These are phyloP conservation scores for Parambassis ranga DNA, from an alignment of 2,797 vertebrate species.

Conservation along the genomic window DNA sequence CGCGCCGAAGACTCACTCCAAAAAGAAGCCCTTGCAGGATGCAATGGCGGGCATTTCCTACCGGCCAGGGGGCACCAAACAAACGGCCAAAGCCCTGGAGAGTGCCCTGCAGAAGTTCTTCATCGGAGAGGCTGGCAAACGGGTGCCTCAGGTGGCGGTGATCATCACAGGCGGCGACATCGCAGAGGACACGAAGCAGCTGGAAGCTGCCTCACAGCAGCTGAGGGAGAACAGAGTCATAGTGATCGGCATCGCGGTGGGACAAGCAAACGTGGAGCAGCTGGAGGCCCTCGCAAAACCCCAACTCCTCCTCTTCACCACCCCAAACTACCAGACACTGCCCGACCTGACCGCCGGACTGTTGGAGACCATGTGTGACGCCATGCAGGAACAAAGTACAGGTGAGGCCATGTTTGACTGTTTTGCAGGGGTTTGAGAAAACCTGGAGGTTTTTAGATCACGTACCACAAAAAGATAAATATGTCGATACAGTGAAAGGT, in stretches of 20 bases:
- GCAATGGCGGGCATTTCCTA: conserved; percentile 66
- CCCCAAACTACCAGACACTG: conserved; percentile 65
- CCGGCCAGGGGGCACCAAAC: conserved; percentile 55
- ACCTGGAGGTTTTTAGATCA: too few relatives aligned
- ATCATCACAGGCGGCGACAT: conserved; percentile 80
- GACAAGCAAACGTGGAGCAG: conserved; percentile 35
- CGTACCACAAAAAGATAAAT: neutral
- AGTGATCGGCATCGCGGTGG: conserved; percentile 77
- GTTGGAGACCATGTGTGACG: conserved; percentile 69
- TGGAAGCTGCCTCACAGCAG: conserved; percentile 42
- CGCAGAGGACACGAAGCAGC: conserved; percentile 59
- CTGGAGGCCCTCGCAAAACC: conserved; percentile 78
- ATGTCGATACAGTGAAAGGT: too few relatives aligned
- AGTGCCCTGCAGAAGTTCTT: conserved; percentile 70
- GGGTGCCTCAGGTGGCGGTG: conserved; percentile 78
- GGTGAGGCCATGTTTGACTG: conserved; percentile 55
- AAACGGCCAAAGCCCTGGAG: conserved; percentile 73
- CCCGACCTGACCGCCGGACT: conserved; percentile 40
- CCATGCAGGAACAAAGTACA: conserved; percentile 56
- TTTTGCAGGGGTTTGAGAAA: too few relatives aligned
- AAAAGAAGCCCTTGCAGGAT: conserved; percentile 65
- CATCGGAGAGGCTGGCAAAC: conserved; percentile 53
- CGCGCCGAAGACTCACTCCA: conserved; percentile 65
- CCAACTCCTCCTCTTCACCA: conserved; percentile 67
- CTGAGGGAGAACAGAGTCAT: conserved; percentile 71